These are phyloP conservation scores for Ichneumoninae sp. DNA, from an alignment of 2,888 invertebrate genomes.

Conservation along the genomic window DNA sequence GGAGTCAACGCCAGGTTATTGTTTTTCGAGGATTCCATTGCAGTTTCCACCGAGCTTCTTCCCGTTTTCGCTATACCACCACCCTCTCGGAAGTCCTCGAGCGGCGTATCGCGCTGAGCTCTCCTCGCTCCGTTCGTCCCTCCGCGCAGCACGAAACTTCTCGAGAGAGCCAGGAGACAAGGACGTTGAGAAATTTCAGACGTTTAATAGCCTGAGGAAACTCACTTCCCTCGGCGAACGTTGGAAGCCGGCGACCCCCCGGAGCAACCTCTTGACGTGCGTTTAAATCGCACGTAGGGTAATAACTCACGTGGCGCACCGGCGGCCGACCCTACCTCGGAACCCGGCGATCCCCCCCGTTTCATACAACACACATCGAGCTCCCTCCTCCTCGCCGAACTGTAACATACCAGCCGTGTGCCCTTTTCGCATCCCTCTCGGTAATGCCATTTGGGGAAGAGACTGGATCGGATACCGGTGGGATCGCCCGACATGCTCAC, in stretches of 20 bases:
- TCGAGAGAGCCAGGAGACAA: conserved; percentile 31
- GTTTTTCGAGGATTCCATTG: conserved; percentile 73
- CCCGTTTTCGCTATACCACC: not conserved
- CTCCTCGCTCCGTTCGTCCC: not conserved
- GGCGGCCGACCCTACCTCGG: conserved; percentile 49
- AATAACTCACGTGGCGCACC: conserved; percentile 58
- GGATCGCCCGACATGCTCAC: conserved; percentile 12
- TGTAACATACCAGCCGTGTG: conserved; percentile 15
- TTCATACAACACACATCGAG: conserved; percentile 10
- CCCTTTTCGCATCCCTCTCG: conserved; percentile 21
- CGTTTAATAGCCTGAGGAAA: conserved; percentile 45
- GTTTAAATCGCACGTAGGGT: conserved; percentile 65
- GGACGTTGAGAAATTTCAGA: conserved; percentile 48
- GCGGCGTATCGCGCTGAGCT: conserved; percentile 7
- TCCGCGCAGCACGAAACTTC: conserved; percentile 25
- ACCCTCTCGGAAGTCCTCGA: conserved; percentile 19
- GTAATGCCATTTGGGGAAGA: conserved; percentile 41
- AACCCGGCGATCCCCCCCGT: conserved; percentile 24
- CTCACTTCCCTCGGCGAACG: conserved; percentile 28
- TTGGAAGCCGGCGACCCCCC: conserved; percentile 50
- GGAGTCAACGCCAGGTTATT: conserved; percentile 76
- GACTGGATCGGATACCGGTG: conserved; percentile 13
- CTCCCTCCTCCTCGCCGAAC: not conserved
- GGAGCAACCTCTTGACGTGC: conserved; percentile 63
- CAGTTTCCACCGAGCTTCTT: conserved; percentile 12